Conservation (phyloP, 1,140 invertebrate genomes). For the Ostrea edulis region DNA sequence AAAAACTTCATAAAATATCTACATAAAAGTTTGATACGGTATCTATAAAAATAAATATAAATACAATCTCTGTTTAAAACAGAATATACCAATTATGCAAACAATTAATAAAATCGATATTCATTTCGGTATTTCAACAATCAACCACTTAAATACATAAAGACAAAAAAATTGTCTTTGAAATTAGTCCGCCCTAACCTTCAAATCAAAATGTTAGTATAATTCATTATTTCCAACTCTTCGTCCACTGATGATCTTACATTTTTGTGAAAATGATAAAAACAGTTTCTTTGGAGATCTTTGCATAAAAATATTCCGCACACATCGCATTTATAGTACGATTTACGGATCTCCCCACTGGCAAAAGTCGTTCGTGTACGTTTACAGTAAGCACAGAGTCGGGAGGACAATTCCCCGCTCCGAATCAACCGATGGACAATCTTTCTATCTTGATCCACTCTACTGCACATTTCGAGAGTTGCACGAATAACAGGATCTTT, state of each 20-base stretch:
- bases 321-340: conserved; percentile 50
- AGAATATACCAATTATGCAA: too few relatives aligned
- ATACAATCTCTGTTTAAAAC: too few relatives aligned
- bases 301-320: conserved; percentile 47
- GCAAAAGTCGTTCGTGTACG: neutral
- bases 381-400: neutral
- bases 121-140: too few relatives aligned
- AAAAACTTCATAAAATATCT: too few relatives aligned
- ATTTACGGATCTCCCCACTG: conserved; percentile 44
- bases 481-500: neutral
- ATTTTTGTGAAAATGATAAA: conserved; percentile 33
- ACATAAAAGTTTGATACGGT: too few relatives aligned
- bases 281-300: conserved; percentile 48
- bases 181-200: too few relatives aligned
- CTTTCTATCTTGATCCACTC: neutral
- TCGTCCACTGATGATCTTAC: neutral
- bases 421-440: neutral
- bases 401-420: neutral
- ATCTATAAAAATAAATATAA: too few relatives aligned
- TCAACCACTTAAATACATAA: too few relatives aligned
- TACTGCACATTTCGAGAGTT: neutral
- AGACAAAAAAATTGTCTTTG: too few relatives aligned
- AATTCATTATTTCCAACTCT: neutral
- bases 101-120: too few relatives aligned
- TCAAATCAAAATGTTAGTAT: neutral